phyloP scores from a whole-genome alignment of 2,888 invertebrate species.

The Hermaeophaga mercurialis region DNA sequence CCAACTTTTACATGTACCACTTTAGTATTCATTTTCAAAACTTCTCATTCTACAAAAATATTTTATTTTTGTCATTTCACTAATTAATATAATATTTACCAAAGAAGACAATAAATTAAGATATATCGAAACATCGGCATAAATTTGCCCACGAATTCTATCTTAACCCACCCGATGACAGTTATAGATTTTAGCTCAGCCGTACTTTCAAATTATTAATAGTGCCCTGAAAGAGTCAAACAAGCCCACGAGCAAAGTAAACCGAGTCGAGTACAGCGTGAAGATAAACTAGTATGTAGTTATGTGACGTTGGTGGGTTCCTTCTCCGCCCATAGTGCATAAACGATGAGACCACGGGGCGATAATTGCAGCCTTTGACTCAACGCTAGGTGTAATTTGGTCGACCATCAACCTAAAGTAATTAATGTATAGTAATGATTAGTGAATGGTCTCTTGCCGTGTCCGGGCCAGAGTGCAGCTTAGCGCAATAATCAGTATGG shows the following conservation, averaged over 20 bases:
- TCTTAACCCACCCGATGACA: too few species aligned
- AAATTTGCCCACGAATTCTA: too few species aligned
- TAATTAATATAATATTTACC: too few species aligned
- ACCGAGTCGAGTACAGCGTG: not conserved
- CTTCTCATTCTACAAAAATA: too few species aligned
- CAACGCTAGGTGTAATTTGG: conserved; percentile 40
- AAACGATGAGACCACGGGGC: conserved; percentile 35
- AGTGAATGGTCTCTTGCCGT: conserved; percentile 3
- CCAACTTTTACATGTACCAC: too few species aligned
- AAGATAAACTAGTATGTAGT: conserved; percentile 14
- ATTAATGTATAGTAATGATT: conserved; percentile 36
- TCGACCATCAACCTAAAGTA: conserved; percentile 36
- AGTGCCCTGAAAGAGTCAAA: too few species aligned
- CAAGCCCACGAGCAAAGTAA: not conserved
- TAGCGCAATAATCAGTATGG: not conserved
- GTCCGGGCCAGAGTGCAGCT: not conserved
- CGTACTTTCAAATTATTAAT: too few species aligned
- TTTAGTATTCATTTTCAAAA: too few species aligned
- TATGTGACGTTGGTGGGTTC: conserved; percentile 1
- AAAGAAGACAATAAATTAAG: too few species aligned
- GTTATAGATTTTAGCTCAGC: too few species aligned
- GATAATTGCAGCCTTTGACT: conserved; percentile 46
- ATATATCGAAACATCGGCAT: too few species aligned
- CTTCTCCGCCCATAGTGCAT: conserved; percentile 26
- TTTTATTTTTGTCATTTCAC: too few species aligned